Evolutionary conservation across 2,888 invertebrate genomes (phyloP), one percentile per base, ranked within the genome.

Genomic region (Synanthedon myopaeformis): DNA sequence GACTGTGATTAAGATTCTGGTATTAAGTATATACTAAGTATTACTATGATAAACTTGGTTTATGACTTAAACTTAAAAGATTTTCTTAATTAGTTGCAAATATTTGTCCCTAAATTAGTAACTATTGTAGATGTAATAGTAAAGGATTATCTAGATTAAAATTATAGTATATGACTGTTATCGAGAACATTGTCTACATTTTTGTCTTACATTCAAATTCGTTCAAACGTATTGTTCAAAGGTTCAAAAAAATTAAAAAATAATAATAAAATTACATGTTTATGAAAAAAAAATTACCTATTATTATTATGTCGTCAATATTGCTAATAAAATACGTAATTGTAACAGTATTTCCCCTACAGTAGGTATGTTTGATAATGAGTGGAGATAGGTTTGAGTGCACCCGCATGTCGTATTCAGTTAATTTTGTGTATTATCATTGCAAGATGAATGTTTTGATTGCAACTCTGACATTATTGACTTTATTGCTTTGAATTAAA

Each of bases 321-420:
- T 65, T 62, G 59, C 62, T 53, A 62, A 65, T 51, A 58, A 35
- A n/a, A 65, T 55, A 66, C 62, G 56, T 67, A 71, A 60, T 62
- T 60, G 35, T 10, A 54, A 55, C 62, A 69, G 66, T 68, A 74
- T 55, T 63, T 65, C 72, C 76, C 74, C 61, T 65, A 62, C 67
- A 71, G 69, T n/a, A n/a, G n/a, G n/a, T 74, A 79, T 74, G 69
- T 76, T 78, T 73, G 82, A 82, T 84, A 79, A 74, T 70, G 70
- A 72, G 69, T 72, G 69, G 70, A 77, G 82, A 83, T 82, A 78
- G 68, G 72, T 72, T 69, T 72, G 76, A 78, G 71, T 74, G 74
- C 70, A 70, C 83, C 83, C 83, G 83, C 81, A 83, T 82, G 71
- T 74, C 64, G 67, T 72, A 66, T 66, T 63, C 62, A 60, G 65